Evolutionary conservation across 2,113 vertebrate genomes (phyloP).

Genomic region (Myotis davidii): DNA sequence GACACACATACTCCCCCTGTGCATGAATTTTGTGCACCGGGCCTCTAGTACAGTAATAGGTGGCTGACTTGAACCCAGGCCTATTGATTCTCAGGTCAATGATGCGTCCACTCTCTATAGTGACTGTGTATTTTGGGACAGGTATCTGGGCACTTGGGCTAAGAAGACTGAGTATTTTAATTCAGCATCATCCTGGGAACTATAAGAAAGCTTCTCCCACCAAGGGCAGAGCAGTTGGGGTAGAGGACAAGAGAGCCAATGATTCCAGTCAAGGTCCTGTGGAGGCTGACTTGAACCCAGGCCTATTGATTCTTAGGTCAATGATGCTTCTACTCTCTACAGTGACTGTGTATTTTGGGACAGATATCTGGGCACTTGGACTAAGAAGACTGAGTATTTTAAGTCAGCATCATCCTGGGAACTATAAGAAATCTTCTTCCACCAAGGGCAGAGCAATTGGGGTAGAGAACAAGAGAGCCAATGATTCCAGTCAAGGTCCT

Average conservation of each 20-base stretch:
- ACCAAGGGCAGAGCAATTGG: not conserved
- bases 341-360: not conserved
- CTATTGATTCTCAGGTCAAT: not conserved
- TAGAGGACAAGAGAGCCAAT: not conserved
- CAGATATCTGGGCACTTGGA: not conserved
- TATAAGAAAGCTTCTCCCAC: not conserved
- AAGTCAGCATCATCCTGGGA: not conserved
- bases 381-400: not conserved
- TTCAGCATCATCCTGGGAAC: not conserved
- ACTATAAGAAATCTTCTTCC: not conserved
- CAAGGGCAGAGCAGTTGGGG: not conserved
- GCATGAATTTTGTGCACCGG: too few relatives aligned
- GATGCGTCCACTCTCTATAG: not conserved
- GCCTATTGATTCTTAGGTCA: not conserved
- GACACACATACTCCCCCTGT: too few relatives aligned
- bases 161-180: conserved; percentile 1
- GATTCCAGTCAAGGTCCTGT: not conserved
- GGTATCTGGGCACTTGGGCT: not conserved
- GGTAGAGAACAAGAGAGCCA: not conserved
- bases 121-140: not conserved
- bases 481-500: not conserved
- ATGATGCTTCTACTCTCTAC: not conserved
- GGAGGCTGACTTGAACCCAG: not conserved
- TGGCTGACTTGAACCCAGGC: not conserved
- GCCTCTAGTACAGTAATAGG: not conserved